Evolutionary conservation across 2,113 vertebrate genomes (phyloP).

Genomic region (Colaptes auratus): DNA sequence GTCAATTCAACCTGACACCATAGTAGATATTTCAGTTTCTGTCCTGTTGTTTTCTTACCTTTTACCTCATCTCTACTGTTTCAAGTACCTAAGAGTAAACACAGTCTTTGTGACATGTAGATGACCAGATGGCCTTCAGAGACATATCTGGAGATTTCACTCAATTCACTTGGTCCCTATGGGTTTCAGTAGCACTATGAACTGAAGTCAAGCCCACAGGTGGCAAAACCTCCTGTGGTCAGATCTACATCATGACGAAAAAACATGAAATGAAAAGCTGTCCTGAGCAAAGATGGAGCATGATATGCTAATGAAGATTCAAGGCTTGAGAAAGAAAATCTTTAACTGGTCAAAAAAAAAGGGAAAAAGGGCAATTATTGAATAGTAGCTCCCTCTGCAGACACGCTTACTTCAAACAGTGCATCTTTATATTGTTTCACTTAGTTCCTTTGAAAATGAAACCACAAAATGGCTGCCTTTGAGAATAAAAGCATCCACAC

Average conservation of each 20-base stretch:
- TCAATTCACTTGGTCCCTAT: neutral
- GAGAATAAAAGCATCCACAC: slow-evolving; percentile 17
- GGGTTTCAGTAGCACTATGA: neutral
- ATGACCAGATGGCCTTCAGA: neutral
- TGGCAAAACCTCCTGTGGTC: neutral
- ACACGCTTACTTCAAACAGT: neutral
- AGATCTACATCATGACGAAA: neutral
- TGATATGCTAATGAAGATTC: neutral
- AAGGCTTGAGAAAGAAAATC: neutral
- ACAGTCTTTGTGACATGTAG: neutral
- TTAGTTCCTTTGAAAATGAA: slow-evolving; percentile 20
- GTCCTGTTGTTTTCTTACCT: neutral
- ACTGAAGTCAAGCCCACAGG: neutral
- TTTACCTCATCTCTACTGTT: neutral
- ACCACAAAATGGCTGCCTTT: slow-evolving; percentile 15
- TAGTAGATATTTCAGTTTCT: neutral
- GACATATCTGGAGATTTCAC: neutral
- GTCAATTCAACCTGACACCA: neutral
- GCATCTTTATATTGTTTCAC: neutral
- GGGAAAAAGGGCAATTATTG: neutral
- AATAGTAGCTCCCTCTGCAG: neutral
- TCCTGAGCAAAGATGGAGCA: neutral
- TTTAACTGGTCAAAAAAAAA: neutral
- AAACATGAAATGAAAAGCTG: neutral
- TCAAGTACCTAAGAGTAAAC: neutral